Evolutionary conservation across 2,888 invertebrate species (phyloP), one percentile per base, ranked within the genome.

Genomic region (Pediacus dermestoides): DNA sequence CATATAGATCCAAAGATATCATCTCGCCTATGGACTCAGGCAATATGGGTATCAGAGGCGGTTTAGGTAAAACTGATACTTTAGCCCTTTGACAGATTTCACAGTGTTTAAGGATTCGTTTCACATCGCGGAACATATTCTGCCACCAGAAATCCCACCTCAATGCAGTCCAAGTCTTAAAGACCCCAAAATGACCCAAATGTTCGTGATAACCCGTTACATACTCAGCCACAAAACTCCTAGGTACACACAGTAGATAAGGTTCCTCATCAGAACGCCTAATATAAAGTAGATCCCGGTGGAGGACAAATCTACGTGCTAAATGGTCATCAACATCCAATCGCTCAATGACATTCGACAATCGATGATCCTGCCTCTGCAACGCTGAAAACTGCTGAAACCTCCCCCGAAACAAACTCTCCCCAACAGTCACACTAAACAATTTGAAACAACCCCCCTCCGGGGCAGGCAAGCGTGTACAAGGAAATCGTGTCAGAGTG

Each of bases 401-500:
- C 6, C 6, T 6, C 21, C 21, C 21, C n/a, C 21, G 6, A 18
- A 18, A 18, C 6, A 7, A 18, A 6, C 21, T 18, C 21, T 6
- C 6, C 21, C 6, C 6, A 18, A n/a, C 6, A 18, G n/a, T 7
- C 21, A 18, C 6, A 18, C 21, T n/a, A n/a, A 6, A 18, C n/a
- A 18, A 6, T n/a, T 18, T 6, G n/a, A 18, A 18, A 30, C 21
- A 18, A 7, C n/a, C n/a, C 6, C n/a, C 21, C n/a, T 7, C 11
- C 11, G 40, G 36, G 12, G 40, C 10, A 2, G 49, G 46, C 11
- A 31, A 26, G 13, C 36, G 25, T 1, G 10, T 7, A 16, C 18
- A 16, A 15, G 31, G 14, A 38, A 52, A 48, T 1, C 63, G 23
- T 7, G 55, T 54, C 7, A 60, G 39, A 13, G 53, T 44, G 42